A percentile compares a stretch with the other conserved stretches of the same genome.
Conservation (phyloP, 2,888 invertebrate genomes). For the Margaritifera margaritifera region DNA sequence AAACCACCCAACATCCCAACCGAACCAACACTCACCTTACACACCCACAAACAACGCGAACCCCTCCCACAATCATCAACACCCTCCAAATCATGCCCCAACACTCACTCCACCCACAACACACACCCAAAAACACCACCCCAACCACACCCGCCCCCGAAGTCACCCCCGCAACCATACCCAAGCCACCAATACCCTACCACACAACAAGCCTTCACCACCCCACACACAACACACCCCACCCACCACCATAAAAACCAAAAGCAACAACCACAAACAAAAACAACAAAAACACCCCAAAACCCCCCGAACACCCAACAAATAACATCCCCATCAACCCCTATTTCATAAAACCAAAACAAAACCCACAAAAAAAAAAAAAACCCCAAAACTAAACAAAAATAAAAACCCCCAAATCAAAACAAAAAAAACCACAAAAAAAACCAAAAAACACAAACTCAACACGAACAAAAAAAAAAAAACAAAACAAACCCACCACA, state of each 20-base stretch:
- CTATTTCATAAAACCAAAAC: neutral
- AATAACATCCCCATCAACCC: neutral
- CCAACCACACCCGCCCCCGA: neutral
- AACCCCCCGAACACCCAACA: neutral
- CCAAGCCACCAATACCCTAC: neutral
- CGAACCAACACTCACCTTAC: neutral
- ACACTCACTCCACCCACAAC: neutral
- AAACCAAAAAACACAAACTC: neutral
- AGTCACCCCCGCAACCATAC: neutral
- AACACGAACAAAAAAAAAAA: neutral
- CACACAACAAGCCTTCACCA: neutral
- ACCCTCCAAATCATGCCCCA: neutral
- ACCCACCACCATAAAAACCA: neutral
- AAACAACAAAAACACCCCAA: no score
- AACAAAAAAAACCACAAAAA: neutral
- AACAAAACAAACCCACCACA: no score
- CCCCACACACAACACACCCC: neutral
- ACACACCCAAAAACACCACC: neutral
- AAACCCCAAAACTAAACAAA: neutral
- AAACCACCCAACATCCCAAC: neutral
- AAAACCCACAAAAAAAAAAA: neutral
- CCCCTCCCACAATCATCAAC: neutral
- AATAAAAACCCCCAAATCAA: neutral
- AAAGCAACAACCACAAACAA: neutral
- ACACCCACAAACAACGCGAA: neutral